Evolutionary conservation across 2,113 vertebrate species (phyloP).

Genomic region (Scortum barcoo): DNA sequence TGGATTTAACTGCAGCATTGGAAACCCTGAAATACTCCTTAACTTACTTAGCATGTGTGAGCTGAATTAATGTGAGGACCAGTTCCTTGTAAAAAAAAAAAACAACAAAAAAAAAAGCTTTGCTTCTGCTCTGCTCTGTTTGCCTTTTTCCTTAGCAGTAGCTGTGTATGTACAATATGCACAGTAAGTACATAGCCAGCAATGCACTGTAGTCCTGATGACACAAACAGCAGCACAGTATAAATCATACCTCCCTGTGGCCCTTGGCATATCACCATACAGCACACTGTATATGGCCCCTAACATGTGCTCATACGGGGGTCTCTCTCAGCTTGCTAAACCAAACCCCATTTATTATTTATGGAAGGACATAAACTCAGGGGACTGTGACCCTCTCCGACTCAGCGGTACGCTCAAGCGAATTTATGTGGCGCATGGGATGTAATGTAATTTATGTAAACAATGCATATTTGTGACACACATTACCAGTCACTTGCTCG

Average conservation of each 20-base stretch:
- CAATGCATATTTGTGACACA: conserved; percentile 64
- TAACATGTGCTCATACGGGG: conserved; percentile 63
- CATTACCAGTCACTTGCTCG: conserved; percentile 59
- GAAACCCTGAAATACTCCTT: conserved; percentile 40
- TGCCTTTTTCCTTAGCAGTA: not conserved
- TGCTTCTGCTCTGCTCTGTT: conserved; percentile 28
- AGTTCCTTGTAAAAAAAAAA: conserved; percentile 26
- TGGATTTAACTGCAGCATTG: conserved; percentile 55
- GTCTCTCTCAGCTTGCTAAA: conserved; percentile 77
- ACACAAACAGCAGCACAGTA: conserved; percentile 36
- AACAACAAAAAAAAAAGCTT: no score
- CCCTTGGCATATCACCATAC: conserved; percentile 47
- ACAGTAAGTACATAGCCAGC: not conserved
- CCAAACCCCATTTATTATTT: conserved; percentile 84
- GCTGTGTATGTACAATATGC: conserved; percentile 17
- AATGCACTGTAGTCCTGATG: not conserved
- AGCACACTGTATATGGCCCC: conserved; percentile 42
- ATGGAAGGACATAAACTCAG: conserved; percentile 76
- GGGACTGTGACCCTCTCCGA: conserved; percentile 73
- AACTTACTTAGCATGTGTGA: conserved; percentile 59
- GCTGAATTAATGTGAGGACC: conserved; percentile 39
- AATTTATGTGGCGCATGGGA: conserved; percentile 48
- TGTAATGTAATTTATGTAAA: conserved; percentile 72
- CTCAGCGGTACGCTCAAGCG: conserved; percentile 51
- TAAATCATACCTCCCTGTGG: conserved; percentile 56